These are phyloP conservation scores for Grus americana DNA, from an alignment of 2,113 vertebrate species.

Conservation along the genomic window DNA sequence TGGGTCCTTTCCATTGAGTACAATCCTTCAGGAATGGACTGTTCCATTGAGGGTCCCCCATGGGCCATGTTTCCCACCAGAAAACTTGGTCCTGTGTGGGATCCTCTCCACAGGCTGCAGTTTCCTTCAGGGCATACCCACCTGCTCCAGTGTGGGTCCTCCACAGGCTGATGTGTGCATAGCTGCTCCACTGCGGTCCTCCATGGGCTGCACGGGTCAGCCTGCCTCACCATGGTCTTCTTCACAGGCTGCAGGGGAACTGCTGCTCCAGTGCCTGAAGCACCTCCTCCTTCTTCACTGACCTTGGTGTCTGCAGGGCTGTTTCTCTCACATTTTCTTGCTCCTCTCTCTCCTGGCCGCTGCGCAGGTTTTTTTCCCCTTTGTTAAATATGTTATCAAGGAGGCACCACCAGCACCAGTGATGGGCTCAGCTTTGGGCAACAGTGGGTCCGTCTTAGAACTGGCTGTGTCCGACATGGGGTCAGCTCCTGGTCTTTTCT, in stretches of 20 bases:
- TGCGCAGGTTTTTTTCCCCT: neutral
- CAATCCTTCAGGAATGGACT: neutral
- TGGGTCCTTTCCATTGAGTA: neutral
- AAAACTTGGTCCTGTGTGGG: neutral
- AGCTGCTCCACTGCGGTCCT: neutral
- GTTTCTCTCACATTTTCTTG: neutral
- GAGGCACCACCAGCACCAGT: neutral
- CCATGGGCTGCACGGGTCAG: neutral
- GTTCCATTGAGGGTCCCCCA: neutral
- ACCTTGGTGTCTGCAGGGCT: neutral
- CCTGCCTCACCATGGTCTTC: neutral
- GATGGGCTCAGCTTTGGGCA: neutral
- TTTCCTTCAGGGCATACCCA: neutral
- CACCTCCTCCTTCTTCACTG: neutral
- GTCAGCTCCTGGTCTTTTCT: neutral
- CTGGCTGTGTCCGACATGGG: neutral
- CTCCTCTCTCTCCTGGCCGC: neutral
- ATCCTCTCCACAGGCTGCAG: neutral
- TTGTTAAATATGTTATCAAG: neutral
- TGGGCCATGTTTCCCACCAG: neutral
- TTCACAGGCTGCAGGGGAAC: neutral
- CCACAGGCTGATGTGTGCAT: neutral
- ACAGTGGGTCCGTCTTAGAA: neutral
- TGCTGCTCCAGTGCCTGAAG: neutral
- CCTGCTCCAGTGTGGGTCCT: neutral